phyloP scores from a whole-genome alignment of 2,888 invertebrate genomes.

The Bellardia bayeri region DNA sequence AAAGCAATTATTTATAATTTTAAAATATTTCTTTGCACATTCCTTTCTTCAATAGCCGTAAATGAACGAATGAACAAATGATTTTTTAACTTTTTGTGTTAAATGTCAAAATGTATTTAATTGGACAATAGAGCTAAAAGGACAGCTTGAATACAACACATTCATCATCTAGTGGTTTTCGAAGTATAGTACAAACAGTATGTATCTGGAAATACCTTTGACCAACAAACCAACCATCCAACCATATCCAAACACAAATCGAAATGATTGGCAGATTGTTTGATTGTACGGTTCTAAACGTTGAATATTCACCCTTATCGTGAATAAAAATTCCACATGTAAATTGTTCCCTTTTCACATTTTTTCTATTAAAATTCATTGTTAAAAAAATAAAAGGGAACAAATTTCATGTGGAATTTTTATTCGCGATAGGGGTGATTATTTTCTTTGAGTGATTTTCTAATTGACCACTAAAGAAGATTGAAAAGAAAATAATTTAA shows the following conservation, averaged over 20 bases:
- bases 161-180: background rate
- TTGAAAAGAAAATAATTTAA: background rate
- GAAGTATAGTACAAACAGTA: background rate
- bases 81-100: background rate
- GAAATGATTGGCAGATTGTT: background rate
- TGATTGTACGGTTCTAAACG: background rate
- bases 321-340: too few species aligned
- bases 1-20: too few species aligned
- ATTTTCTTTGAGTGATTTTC: background rate
- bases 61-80: background rate
- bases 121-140: background rate
- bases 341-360: too few species aligned
- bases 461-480: background rate
- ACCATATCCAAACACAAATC: background rate
- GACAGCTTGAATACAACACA: background rate
- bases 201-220: background rate
- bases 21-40: background rate
- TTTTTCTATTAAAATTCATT: too few species aligned
- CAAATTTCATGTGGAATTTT: too few species aligned
- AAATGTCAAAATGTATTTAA: background rate
- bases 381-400: too few species aligned
- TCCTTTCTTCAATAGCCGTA: background rate
- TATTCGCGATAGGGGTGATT: too few species aligned
- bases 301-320: too few species aligned
- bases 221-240: background rate